Evolutionary conservation across 2,888 invertebrate species (phyloP).

Genomic region (Petrophora chlorosata): DNA sequence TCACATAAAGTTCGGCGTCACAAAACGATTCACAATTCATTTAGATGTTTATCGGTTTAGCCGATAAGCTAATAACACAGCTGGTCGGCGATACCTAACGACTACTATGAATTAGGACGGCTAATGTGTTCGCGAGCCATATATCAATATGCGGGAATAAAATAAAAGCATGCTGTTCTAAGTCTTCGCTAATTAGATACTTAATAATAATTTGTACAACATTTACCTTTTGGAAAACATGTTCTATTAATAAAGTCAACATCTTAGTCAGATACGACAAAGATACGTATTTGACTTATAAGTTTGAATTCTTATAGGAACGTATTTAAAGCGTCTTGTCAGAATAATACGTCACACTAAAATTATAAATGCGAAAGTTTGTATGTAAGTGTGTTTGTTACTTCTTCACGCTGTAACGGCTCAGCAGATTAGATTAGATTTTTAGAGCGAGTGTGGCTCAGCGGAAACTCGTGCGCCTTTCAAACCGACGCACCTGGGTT

Average conservation of each 20-base stretch:
- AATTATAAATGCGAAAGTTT: too few species aligned
- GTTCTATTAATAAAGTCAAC: too few species aligned
- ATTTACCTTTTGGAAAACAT: slow-evolving; percentile 5
- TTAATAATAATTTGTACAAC: slow-evolving; percentile 14
- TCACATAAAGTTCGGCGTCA: slow-evolving; percentile 69
- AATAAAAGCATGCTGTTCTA: slow-evolving; percentile 25
- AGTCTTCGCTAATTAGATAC: slow-evolving; percentile 19
- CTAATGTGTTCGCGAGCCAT: slow-evolving; percentile 32
- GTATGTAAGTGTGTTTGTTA: too few species aligned
- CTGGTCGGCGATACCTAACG: slow-evolving; percentile 51
- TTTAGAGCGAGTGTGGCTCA: too few species aligned
- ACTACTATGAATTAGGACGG: slow-evolving; percentile 31
- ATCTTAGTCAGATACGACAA: too few species aligned
- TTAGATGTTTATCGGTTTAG: slow-evolving; percentile 77
- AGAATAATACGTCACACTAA: too few species aligned
- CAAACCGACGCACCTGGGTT: too few species aligned
- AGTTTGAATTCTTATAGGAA: not conserved
- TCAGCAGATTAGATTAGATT: too few species aligned
- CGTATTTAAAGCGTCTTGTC: not conserved
- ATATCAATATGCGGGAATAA: slow-evolving; percentile 31
- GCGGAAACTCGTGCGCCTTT: too few species aligned
- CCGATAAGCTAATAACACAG: slow-evolving; percentile 70
- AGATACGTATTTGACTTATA: not conserved
- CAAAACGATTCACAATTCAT: slow-evolving; percentile 71
- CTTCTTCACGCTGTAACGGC: too few species aligned